phyloP scores from a whole-genome alignment of 2,797 vertebrate genomes.

The Acropternis orthonyx region DNA sequence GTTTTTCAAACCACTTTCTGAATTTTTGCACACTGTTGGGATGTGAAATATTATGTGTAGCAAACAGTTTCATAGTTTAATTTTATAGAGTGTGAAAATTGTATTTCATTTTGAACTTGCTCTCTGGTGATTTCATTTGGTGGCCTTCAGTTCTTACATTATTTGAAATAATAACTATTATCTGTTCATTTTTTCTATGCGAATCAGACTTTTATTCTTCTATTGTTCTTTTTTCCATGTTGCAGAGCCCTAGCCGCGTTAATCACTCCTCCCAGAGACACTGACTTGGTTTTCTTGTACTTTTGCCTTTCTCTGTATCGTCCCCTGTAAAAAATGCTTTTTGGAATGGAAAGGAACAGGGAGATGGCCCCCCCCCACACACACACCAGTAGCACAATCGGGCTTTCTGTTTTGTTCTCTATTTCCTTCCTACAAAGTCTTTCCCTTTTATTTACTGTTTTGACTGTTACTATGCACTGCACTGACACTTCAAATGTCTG shows the following conservation, averaged over 20 bases:
- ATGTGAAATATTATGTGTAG: not conserved
- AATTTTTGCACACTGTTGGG: not conserved
- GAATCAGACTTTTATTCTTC: not conserved
- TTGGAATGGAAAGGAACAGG: not conserved
- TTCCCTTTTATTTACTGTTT: constrained; percentile 55
- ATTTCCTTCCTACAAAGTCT: constrained; percentile 24
- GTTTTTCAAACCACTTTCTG: not conserved
- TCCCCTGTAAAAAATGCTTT: not conserved
- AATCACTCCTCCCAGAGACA: not conserved
- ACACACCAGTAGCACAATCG: not conserved
- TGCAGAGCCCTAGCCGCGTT: not conserved
- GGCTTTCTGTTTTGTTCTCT: constrained; percentile 30
- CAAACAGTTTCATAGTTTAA: not conserved
- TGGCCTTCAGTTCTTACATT: not conserved
- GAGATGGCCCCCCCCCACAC: not conserved
- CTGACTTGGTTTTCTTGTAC: not conserved
- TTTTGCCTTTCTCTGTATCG: not conserved
- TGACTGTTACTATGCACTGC: constrained; percentile 41
- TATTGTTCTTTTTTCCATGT: not conserved
- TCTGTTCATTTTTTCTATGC: not conserved
- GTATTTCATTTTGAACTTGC: not conserved
- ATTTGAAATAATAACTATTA: not conserved
- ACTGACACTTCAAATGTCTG: not conserved
- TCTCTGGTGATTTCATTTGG: not conserved
- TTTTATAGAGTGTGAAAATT: not conserved